Evolutionary conservation across 2,113 vertebrate genomes (phyloP), one percentile per base, ranked within the genome.

Genomic region (Podarcis raffonei): DNA sequence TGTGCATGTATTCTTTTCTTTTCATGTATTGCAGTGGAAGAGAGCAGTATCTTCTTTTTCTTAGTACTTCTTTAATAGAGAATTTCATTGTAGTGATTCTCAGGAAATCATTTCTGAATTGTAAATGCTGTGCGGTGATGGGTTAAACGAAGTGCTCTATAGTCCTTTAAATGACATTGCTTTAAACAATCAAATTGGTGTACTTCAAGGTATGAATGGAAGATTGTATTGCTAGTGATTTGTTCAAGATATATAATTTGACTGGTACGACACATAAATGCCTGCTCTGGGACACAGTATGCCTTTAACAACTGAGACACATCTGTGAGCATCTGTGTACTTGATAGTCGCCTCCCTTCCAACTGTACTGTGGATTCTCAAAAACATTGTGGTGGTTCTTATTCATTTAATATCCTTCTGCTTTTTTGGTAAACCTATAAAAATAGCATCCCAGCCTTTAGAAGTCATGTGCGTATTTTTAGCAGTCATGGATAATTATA

Each of bases 401-500:
- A 72, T 72, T 81, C 15, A 39, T 25, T 72, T 23, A 18, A 37
- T 72, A 81, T 80, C 20, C 48, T 53, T 12, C 9, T 53, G 1
- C 42, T 48, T 87, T 57, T 15, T 37, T 1, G 13, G 16, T 59
- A 81, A 81, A 72, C 7, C 78, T 81, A 59, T 81, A 81, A 81
- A 87, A 87, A 87, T 35, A 81, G n/a, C 42, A 87, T 72, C 68
- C n/a, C 42, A 71, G 22, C 59, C 65, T 81, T 81, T 80, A 71
- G n/a, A 80, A 71, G 22, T 53, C 42, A 68, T 32, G 23, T 32
- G 23, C 27, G 32, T 87, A 87, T 87, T 72, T 87, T 72, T 87
- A 87, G 85, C 77, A 37, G 30, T 87, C 37, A 87, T 27, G 77
- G 78, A 87, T 87, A 87, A 87, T 87, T 87, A 80, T 81, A 87